Evolutionary conservation across 2,888 invertebrate genomes (phyloP), one percentile per base, ranked within the genome.

Genomic region (Scotopteryx bipunctaria): DNA sequence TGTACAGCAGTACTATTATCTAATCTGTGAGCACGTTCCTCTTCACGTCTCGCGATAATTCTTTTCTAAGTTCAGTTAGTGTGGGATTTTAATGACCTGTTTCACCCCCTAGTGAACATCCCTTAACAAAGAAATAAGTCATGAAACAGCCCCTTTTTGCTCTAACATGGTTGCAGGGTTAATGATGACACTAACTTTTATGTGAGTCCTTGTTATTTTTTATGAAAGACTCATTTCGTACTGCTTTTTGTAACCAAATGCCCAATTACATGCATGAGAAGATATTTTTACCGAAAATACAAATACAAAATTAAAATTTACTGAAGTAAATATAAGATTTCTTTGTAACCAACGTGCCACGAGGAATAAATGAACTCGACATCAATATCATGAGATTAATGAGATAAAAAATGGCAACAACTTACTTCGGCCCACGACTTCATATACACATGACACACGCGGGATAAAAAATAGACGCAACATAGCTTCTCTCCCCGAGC

Each of bases 31-130:
- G 15, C 38, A 23, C 43, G 17, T 37, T 38, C 19, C 43, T 5
- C 38, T 35, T 51, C 40, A 38, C 43, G 19, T 53, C 15, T 37
- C 43, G 38, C 53, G 47, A 48, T 53, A 48, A 48, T 48, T 54
- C 44, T 54, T 54, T 54, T 48, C 48, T 49, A 49, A 54, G 54
- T 54, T 54, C 48, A 54, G 53, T 44, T 36, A 48, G 54, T 49
- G 54, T 54, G 54, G 40, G 44, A 49, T 44, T 54, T 54, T 54
- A 54, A 54, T 38, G 54, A 54, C 36, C 48, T 49, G 40, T 48
- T 49, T 54, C 31, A 47, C 48, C 40, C 45, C 44, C 36, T 29
- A 44, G 29, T 48, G 44, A 54, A 36, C 44, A 54, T 54, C 44
- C 40, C 21, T 11, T 49, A 49, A 49, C 48, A 45, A 49, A 54